These are phyloP conservation scores for Elanus axillaris DNA, from an alignment of 2,113 vertebrate species.

Conservation along the genomic window DNA sequence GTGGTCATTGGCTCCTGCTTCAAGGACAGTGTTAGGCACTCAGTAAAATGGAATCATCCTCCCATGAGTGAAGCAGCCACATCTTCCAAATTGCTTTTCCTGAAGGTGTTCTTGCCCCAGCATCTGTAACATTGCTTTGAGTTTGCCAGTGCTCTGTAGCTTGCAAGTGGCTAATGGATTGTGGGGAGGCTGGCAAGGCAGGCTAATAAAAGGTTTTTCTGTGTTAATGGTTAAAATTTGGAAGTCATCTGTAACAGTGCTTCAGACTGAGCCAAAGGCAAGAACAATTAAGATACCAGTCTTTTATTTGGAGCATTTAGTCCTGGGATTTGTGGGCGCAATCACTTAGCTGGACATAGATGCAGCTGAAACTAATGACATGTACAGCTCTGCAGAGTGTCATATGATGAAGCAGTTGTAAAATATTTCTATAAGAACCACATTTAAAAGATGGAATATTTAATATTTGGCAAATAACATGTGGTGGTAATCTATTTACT, in stretches of 20 bases:
- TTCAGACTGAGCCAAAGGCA: neutral
- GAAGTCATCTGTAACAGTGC: neutral
- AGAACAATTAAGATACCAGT: neutral
- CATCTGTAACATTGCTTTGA: neutral
- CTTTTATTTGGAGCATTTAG: neutral
- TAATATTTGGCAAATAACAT: neutral
- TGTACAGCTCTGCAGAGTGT: neutral
- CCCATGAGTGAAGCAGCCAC: neutral
- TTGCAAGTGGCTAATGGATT: neutral
- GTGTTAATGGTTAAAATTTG: neutral
- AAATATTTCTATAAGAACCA: neutral
- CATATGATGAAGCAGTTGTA: neutral
- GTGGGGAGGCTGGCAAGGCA: neutral
- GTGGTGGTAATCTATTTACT: neutral
- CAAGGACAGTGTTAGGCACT: neutral
- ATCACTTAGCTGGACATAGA: neutral
- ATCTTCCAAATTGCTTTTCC: neutral
- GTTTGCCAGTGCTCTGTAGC: neutral
- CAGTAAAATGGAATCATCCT: neutral
- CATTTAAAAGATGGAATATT: neutral
- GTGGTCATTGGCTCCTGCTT: neutral
- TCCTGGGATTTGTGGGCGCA: neutral
- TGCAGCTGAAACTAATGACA: neutral
- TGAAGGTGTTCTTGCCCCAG: neutral
- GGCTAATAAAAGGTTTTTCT: neutral